Evolutionary conservation across 2,797 vertebrate species (phyloP).

Genomic region (Sylvilagus floridanus): DNA sequence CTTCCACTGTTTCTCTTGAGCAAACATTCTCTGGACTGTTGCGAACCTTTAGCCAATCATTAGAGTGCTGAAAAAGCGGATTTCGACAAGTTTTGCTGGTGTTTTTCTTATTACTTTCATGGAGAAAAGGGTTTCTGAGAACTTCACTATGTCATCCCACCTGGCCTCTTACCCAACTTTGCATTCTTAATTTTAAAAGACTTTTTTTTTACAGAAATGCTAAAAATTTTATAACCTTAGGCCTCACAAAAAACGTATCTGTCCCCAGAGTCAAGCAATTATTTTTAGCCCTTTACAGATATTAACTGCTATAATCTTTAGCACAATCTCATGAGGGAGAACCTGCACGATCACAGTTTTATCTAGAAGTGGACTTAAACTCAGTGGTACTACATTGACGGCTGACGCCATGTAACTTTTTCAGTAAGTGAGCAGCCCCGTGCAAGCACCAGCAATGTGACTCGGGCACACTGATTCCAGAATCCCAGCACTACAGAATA

Average conservation of each 20-base stretch:
- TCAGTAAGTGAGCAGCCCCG: neutral
- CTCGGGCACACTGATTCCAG: neutral
- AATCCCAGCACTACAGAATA: accelerated
- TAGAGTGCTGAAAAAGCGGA: neutral
- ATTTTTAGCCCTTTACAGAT: neutral
- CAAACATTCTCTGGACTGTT: neutral
- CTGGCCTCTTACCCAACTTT: neutral
- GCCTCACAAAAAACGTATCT: neutral
- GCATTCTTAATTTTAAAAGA: neutral
- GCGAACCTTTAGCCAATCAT: neutral
- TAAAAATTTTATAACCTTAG: neutral
- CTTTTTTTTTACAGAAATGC: neutral
- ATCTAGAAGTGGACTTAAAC: neutral
- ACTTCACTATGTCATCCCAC: neutral
- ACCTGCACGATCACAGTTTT: neutral
- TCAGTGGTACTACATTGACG: neutral
- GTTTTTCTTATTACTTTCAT: neutral
- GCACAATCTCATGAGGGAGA: neutral
- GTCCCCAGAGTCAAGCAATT: neutral
- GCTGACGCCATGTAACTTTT: neutral
- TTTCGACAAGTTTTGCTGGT: neutral
- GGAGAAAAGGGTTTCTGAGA: neutral
- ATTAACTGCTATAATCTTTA: neutral
- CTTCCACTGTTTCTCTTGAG: neutral
- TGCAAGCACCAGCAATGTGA: no score